Evolutionary conservation across 2,888 invertebrate species (phyloP).

Genomic region (Trisateles emortualis): DNA sequence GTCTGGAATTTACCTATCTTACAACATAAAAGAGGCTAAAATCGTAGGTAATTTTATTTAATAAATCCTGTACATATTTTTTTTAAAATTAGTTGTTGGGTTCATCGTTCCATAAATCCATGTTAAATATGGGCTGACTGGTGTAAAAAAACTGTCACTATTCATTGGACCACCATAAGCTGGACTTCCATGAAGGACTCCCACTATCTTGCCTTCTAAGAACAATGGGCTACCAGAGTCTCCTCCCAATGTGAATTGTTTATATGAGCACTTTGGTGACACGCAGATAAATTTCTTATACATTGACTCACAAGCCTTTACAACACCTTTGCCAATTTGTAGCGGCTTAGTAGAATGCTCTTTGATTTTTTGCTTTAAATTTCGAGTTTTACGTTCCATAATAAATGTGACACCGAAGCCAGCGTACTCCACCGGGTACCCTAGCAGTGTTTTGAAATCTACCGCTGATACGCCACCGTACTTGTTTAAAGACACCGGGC

Average conservation of each 20-base stretch:
- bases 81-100: too few relatives aligned
- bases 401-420: neutral
- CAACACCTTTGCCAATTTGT: neutral
- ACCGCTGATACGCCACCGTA: constrained; percentile 1
- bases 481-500: neutral
- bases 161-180: too few relatives aligned
- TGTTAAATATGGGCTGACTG: constrained; percentile 1
- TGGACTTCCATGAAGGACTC: neutral
- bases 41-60: too few relatives aligned
- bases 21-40: too few relatives aligned
- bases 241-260: neutral
- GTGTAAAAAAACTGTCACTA: neutral
- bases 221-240: constrained; percentile 8
- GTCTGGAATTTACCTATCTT: too few relatives aligned
- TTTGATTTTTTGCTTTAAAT: neutral
- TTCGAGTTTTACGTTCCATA: neutral
- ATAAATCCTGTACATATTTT: too few relatives aligned
- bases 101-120: neutral
- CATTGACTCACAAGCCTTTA: neutral
- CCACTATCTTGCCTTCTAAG: neutral
- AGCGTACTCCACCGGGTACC: constrained; percentile 3
- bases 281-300: neutral
- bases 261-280: neutral
- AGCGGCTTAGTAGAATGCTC: neutral
- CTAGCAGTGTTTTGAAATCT: constrained; percentile 1